Evolutionary conservation across 2,797 vertebrate species (phyloP), one percentile per base, ranked within the genome.

Genomic region (Epinephelus malabaricus): DNA sequence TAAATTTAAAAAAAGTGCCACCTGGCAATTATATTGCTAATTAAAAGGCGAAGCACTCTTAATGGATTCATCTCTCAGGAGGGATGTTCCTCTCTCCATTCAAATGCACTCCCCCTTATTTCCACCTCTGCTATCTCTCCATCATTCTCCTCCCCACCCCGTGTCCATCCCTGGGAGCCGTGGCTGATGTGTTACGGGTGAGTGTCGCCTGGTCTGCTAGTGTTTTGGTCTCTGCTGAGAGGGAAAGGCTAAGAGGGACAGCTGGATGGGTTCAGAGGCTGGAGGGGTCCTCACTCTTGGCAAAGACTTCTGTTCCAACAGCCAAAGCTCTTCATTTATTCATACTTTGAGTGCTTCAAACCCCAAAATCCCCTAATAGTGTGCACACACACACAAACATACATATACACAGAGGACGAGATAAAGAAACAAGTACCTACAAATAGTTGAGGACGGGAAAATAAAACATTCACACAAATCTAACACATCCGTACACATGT

Each of bases 1-100:
- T 86, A 80, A 10, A 88, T 82, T 59, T 38, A 23, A 78, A 78
- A 69, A 73, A 86, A 69, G 47, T 76, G 84, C 91, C 94, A 95
- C 90, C 90, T 93, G 91, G 92, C 93, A 94, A 95, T 95, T 95
- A 95, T 79, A 79, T 76, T 82, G 86, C 94, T 93, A 95, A 95
- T 96, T 95, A 95, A 95, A 95, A 94, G 90, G 88, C 75, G 34
- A 94, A 94, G 82, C 79, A 86, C 88, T 91, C 78, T 91, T 93
- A 95, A 95, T 95, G 89, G 90, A 93, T 90, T 95, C 85, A 85
- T 89, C 68, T 94, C 93, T 93, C 92, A 86, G 61, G 92, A 90
- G 93, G 82, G 76, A 80, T 74, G 67, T 73, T 84, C 74, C 74
- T 74, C 76, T 81, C 78, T 62, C 50, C 46, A 63, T 59, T 77